Base-by-base conservation (phyloP, 2,113 vertebrate genomes). In the Tor tambroides region DNA sequence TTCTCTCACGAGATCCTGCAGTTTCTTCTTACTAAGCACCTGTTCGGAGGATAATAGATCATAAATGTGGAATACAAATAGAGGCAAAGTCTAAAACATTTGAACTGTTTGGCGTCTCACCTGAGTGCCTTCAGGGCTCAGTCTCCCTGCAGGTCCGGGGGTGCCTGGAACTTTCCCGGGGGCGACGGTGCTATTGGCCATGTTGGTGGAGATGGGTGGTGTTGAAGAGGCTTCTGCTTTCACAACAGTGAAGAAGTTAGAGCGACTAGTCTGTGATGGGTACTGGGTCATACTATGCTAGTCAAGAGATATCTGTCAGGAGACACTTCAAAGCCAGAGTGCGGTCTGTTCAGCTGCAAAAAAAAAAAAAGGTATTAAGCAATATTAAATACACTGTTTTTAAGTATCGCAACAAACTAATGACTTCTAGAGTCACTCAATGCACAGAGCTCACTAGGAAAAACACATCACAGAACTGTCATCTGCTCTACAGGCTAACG, bases 1-100 rank as follows among this genome's bases (percentile, higher is more conserved):
- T 93, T 99, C 98, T 88, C 98, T 96, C 87, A 99, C 98, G 91
- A 99, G 94, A 91, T 99, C 98, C 92, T 99, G 98, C 84, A 99
- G 91, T 89, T 99, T 99, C 95, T 99, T 99, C 94, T 99, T 99
- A 80, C 96, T 98, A 88, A 99, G 95, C 84, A 99, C 97, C 98
- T 99, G 3, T 14, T 32, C 30, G 2, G 11, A 59, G 38, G 12
- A 61, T 0, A 77, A n/a, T 30, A 15, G 3, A 59, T 35, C 30
- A 7, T 6, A n/a, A 21, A 32, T 35, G 69, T 12, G 14, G 4
- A 41, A 74, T 41, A 41, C 35, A 74, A 74, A 74, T 41, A 10
- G 10, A 41, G 9, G 5, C 35, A n/a, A 11, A 41, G 38, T 74
- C 21, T n/a, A n/a, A n/a, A n/a, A n/a, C 10, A 41, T 41, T 12